These are phyloP conservation scores for Gambusia affinis DNA, from an alignment of 2,113 vertebrate species.

Conservation along the genomic window DNA sequence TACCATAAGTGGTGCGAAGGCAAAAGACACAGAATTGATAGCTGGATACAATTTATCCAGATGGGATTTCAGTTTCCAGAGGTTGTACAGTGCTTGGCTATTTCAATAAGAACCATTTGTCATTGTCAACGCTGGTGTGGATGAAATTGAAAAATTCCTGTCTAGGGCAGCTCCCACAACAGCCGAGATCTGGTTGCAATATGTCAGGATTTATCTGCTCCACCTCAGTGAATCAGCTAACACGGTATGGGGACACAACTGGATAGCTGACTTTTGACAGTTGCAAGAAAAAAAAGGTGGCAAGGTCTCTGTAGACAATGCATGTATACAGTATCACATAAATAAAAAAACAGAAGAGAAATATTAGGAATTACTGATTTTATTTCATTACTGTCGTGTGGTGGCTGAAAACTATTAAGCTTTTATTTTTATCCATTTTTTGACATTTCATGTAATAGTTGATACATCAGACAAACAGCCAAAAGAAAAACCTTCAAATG, in stretches of 20 bases:
- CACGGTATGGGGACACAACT: constrained; percentile 53
- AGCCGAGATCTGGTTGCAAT: constrained; percentile 55
- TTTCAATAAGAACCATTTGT: constrained; percentile 73
- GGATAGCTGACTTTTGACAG: constrained; percentile 53
- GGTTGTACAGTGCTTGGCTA: constrained; percentile 57
- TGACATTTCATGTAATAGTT: constrained; percentile 15
- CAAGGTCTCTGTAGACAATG: constrained; percentile 17
- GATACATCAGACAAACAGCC: not conserved
- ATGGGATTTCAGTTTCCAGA: constrained; percentile 77
- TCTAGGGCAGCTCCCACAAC: constrained; percentile 47
- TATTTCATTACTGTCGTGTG: not conserved
- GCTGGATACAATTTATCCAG: constrained; percentile 77
- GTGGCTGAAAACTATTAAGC: not conserved
- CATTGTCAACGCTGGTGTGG: constrained; percentile 60
- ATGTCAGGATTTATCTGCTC: constrained; percentile 73
- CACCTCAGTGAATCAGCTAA: constrained; percentile 62
- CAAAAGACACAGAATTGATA: constrained; percentile 74
- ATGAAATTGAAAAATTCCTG: constrained; percentile 75
- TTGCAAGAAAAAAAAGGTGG: constrained; percentile 11
- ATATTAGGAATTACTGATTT: constrained; percentile 1
- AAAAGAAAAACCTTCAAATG: not conserved
- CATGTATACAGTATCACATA: not conserved
- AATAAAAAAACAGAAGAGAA: not conserved
- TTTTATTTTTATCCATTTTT: not conserved
- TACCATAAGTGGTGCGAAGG: constrained; percentile 37